These are phyloP conservation scores for Chloroceryle inda DNA, from an alignment of 2,797 vertebrate species.

Conservation along the genomic window DNA sequence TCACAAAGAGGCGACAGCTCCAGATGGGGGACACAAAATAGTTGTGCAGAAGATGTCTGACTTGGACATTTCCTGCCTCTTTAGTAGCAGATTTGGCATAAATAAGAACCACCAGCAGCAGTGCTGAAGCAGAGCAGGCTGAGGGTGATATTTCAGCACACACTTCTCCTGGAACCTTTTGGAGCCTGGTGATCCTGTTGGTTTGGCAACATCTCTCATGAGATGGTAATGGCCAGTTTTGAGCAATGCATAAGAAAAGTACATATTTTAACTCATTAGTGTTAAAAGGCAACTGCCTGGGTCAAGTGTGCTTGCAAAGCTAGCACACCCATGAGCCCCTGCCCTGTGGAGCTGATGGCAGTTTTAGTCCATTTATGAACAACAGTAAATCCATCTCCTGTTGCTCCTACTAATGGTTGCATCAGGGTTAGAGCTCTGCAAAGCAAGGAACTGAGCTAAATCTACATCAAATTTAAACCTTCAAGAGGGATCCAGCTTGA, in stretches of 20 bases:
- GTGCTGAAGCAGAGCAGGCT: not conserved
- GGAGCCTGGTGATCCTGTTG: not conserved
- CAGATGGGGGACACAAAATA: not conserved
- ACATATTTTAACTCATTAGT: not conserved
- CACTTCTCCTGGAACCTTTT: not conserved
- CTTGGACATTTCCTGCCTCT: not conserved
- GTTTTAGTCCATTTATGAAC: not conserved
- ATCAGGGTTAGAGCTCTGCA: not conserved
- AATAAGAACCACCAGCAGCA: not conserved
- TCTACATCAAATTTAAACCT: not conserved
- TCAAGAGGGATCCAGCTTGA: not conserved
- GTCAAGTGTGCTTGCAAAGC: not conserved
- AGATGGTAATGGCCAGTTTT: not conserved
- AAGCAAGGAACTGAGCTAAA: not conserved
- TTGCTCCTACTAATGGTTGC: not conserved
- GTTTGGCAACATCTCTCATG: not conserved
- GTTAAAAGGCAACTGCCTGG: not conserved
- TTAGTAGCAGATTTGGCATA: not conserved
- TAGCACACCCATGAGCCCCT: rapidly evolving
- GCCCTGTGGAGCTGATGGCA: not conserved
- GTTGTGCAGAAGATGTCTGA: not conserved
- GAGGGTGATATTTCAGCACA: not conserved
- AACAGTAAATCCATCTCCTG: not conserved
- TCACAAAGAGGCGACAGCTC: not conserved
- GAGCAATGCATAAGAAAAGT: not conserved